A percentile compares a stretch with the other conserved stretches of the same genome.
These are phyloP conservation scores for Lutraria lutraria DNA, from an alignment of 2,888 invertebrate species.

Conservation along the genomic window DNA sequence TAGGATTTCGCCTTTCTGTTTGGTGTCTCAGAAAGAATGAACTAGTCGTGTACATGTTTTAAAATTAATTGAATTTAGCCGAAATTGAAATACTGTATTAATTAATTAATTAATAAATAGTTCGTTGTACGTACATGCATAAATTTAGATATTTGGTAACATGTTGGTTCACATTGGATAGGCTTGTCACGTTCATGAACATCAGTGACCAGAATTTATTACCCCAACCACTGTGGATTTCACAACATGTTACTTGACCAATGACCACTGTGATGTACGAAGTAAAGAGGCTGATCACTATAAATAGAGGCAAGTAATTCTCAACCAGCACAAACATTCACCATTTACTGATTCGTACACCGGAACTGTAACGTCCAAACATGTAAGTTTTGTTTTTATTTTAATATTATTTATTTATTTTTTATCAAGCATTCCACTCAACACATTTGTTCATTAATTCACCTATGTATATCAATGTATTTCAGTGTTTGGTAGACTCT, in stretches of 20 bases:
- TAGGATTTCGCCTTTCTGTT: no score
- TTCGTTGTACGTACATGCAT: no score
- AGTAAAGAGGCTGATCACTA: not conserved
- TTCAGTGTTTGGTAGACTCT: no score
- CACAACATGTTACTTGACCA: not conserved
- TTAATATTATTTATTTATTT: no score
- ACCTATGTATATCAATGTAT: no score
- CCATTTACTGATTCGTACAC: not conserved
- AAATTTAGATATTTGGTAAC: not conserved
- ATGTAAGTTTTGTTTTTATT: not conserved
- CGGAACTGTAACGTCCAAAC: not conserved
- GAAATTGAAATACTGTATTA: no score
- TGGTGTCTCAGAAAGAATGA: no score
- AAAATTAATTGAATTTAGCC: no score
- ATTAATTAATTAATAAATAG: no score
- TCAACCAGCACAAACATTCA: not conserved
- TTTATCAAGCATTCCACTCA: no score
- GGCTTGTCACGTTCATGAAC: not conserved
- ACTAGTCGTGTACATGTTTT: no score
- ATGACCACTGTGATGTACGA: not conserved
- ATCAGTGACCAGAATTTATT: not conserved
- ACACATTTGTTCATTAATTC: no score
- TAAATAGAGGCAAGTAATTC: not conserved
- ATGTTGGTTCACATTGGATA: not conserved
- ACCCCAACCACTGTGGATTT: not conserved